phyloP scores from a whole-genome alignment of 2,888 invertebrate species.

The Frankliniella intonsa region DNA sequence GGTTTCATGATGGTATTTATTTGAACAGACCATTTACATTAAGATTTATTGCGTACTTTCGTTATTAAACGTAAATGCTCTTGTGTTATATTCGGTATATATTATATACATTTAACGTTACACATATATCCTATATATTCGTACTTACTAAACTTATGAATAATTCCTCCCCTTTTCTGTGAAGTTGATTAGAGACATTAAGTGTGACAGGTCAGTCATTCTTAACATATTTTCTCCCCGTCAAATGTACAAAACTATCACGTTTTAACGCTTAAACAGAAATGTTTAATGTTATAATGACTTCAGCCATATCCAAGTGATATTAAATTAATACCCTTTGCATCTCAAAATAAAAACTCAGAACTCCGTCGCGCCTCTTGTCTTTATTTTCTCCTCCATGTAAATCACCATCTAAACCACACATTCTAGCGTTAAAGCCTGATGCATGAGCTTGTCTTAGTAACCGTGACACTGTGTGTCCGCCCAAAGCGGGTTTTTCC shows the following conservation, averaged over 20 bases:
- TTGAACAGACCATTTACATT: slow-evolving; percentile 19
- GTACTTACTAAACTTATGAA: neutral
- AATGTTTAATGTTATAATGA: neutral
- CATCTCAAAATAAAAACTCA: neutral
- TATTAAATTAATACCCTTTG: slow-evolving; percentile 1
- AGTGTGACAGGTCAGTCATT: neutral
- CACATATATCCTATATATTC: slow-evolving; percentile 21
- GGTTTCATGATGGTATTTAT: neutral
- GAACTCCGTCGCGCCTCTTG: neutral
- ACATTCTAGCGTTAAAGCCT: neutral
- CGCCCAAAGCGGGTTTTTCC: neutral
- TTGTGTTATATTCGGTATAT: neutral
- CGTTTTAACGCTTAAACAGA: neutral
- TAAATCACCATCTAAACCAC: neutral
- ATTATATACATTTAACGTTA: slow-evolving; percentile 8
- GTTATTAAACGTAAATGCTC: neutral
- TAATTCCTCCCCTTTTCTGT: neutral
- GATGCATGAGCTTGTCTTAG: no score
- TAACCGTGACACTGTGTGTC: no score
- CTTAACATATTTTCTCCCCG: neutral
- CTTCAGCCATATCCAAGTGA: slow-evolving; percentile 13
- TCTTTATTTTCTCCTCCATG: neutral
- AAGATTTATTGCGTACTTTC: neutral
- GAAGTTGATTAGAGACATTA: neutral
- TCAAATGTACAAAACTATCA: neutral